A percentile compares a stretch with the other conserved stretches of the same genome.
Evolutionary conservation across 2,888 invertebrate genomes (phyloP).

Genomic region (Malthinus seriepunctatus): DNA sequence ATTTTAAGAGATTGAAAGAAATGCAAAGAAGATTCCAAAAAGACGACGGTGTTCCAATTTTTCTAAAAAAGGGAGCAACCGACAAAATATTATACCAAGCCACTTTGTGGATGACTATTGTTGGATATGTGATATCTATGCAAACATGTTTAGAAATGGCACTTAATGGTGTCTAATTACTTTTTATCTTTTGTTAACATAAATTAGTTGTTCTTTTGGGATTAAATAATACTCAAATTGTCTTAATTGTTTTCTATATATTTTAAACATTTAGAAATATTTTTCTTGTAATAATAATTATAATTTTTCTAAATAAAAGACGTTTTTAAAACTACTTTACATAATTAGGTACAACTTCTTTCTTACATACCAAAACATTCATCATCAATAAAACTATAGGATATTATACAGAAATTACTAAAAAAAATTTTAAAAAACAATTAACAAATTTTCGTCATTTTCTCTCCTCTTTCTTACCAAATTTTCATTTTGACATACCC

Average conservation of each 20-base stretch:
- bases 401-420: constrained; percentile 51
- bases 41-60: constrained; percentile 19
- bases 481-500: constrained; percentile 27
- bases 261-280: constrained; percentile 57
- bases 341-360: constrained; percentile 54
- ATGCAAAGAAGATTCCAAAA: constrained; percentile 11
- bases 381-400: constrained; percentile 47
- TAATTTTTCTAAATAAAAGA: constrained; percentile 52
- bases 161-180: neutral
- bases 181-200: neutral
- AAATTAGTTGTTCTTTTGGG: neutral
- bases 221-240: constrained; percentile 13
- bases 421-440: constrained; percentile 31
- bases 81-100: constrained; percentile 16
- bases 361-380: constrained; percentile 48
- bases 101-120: neutral
- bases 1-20: constrained; percentile 11
- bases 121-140: neutral
- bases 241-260: constrained; percentile 41
- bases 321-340: constrained; percentile 54
- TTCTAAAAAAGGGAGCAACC: constrained; percentile 8
- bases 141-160: neutral
- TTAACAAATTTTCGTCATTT: constrained; percentile 8
- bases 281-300: constrained; percentile 53
- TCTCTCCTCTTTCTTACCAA: constrained; percentile 21